Percentiles rank a stretch among this genome's conserved stretches.
phyloP scores from a whole-genome alignment of 2,113 vertebrate species.

The Myiozetetes cayanensis region DNA sequence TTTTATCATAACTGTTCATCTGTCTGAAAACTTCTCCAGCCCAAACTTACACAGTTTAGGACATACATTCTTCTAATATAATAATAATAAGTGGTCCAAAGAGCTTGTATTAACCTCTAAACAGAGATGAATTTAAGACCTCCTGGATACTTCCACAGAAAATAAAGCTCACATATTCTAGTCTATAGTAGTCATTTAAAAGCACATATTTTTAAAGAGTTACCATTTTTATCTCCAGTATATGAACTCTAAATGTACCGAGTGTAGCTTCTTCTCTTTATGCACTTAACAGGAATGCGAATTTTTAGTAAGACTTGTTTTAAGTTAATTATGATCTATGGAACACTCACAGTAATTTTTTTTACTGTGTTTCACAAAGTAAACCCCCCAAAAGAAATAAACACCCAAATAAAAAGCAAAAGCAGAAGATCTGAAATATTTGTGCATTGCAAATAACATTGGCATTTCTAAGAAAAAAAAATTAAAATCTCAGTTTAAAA shows the following conservation, averaged over 20 bases:
- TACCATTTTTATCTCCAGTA: background rate
- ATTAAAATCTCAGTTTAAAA: background rate
- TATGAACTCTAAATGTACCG: background rate
- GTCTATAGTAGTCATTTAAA: background rate
- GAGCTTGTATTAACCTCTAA: background rate
- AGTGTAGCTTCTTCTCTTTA: background rate
- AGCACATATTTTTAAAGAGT: accelerated
- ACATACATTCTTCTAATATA: background rate
- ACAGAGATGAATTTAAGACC: background rate
- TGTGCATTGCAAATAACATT: background rate
- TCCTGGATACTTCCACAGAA: background rate
- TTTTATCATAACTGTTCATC: background rate
- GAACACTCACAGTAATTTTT: background rate
- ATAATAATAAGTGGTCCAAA: background rate
- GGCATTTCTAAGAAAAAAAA: background rate
- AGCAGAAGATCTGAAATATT: background rate
- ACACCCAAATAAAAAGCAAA: background rate
- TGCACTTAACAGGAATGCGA: background rate
- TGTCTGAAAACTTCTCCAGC: background rate
- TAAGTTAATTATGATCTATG: background rate
- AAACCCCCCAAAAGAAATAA: background rate
- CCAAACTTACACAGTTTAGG: background rate
- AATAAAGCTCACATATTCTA: background rate
- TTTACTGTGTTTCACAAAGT: background rate
- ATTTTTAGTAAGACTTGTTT: background rate